Conservation (phyloP, 2,113 vertebrate species). For the Gulo gulo region DNA sequence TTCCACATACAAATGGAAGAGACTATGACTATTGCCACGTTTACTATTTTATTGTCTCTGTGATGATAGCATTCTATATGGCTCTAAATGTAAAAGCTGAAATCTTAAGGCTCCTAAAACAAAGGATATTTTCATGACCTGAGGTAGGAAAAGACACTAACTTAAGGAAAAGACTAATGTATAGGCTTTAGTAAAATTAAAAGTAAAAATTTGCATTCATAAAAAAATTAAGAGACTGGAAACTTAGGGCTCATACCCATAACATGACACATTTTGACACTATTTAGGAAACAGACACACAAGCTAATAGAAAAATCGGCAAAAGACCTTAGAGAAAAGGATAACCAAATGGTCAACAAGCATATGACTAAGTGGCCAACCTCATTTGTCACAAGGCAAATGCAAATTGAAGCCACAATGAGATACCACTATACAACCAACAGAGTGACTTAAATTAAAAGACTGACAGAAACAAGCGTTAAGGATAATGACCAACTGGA, state of each 20-base stretch:
- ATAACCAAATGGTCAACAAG: background rate
- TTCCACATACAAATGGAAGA: background rate
- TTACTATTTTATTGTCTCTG: background rate
- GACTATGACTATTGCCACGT: background rate
- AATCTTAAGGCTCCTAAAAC: background rate
- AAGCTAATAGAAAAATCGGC: background rate
- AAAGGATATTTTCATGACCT: background rate
- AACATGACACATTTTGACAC: background rate
- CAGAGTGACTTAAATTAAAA: background rate
- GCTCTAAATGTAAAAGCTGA: background rate
- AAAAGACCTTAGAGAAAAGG: background rate
- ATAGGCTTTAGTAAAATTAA: background rate
- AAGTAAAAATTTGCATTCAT: background rate
- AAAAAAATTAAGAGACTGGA: conserved; percentile 5
- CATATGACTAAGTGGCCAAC: background rate
- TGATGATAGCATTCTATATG: background rate
- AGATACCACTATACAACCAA: background rate
- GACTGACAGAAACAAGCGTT: background rate
- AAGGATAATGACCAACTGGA: background rate
- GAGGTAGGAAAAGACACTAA: background rate
- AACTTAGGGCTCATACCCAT: background rate
- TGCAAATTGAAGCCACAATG: background rate
- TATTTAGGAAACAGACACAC: background rate
- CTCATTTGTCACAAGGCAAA: background rate
- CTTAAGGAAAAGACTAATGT: background rate